Evolutionary conservation across 2,113 vertebrate genomes (phyloP).

Genomic region (Geothlypis trichas): DNA sequence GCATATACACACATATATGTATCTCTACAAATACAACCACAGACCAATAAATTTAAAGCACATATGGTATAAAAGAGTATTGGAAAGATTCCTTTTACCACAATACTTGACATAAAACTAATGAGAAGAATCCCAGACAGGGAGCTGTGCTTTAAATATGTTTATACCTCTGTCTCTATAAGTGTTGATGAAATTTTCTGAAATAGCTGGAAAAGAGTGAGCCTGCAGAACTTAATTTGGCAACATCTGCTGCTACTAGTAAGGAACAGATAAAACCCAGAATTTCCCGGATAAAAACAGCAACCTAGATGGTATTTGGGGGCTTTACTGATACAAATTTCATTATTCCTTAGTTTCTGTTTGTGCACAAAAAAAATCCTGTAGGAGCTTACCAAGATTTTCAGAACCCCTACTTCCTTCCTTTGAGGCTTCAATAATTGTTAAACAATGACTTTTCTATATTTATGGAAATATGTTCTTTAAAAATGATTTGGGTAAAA

Average conservation of each 20-base stretch:
- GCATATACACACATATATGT: neutral
- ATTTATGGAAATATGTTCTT: neutral
- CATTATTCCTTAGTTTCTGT: neutral
- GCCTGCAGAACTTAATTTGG: neutral
- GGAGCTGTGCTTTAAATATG: neutral
- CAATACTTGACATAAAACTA: neutral
- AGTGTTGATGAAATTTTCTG: neutral
- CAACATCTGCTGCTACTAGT: neutral
- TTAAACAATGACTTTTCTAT: neutral
- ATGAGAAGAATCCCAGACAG: neutral
- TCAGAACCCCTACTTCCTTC: neutral
- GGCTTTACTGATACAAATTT: neutral
- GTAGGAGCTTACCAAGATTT: neutral
- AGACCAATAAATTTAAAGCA: neutral
- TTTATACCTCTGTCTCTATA: neutral
- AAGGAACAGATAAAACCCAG: neutral
- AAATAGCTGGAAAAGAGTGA: neutral
- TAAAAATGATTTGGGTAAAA: slow-evolving; percentile 1
- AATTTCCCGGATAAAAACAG: neutral
- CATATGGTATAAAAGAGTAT: neutral
- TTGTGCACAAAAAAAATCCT: neutral
- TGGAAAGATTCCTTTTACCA: neutral
- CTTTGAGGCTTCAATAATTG: neutral
- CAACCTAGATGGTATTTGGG: neutral
- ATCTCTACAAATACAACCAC: neutral